These are phyloP conservation scores for Triops cancriformis DNA, from an alignment of 1,140 invertebrate species.

Conservation along the genomic window DNA sequence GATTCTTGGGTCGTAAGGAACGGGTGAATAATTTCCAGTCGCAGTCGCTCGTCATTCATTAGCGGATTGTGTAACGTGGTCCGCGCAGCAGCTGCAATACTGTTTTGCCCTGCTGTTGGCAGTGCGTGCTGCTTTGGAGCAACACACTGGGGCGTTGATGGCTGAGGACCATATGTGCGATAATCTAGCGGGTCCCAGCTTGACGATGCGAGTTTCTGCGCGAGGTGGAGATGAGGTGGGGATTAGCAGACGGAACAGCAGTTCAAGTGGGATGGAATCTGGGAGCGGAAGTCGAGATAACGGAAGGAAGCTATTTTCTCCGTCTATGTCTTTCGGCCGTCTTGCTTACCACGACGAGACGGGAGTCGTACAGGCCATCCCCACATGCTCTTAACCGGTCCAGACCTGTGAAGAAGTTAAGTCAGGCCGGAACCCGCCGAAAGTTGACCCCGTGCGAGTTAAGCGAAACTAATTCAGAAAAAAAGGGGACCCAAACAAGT, in stretches of 20 bases:
- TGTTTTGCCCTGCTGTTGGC: slow-evolving; percentile 1
- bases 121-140: slow-evolving; percentile 2
- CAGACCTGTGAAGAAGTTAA: background rate
- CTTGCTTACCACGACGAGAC: background rate
- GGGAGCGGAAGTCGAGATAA: background rate
- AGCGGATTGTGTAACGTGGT: background rate
- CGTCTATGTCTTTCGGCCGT: background rate
- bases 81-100: background rate
- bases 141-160: background rate
- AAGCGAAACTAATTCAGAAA: no score
- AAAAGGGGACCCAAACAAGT: background rate
- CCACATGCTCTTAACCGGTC: background rate
- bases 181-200: slow-evolving; percentile 4
- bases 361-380: background rate
- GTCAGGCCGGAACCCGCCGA: background rate
- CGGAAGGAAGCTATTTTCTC: slow-evolving; percentile 5
- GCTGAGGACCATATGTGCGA: slow-evolving; percentile 3
- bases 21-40: background rate
- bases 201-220: background rate
- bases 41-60: background rate
- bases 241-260: background rate
- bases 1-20: background rate
- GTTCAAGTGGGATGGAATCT: background rate
- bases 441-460: background rate
- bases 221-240: slow-evolving; percentile 7